Base-by-base conservation (phyloP, 2,797 vertebrate species). In the Pelodytes ibericus region DNA sequence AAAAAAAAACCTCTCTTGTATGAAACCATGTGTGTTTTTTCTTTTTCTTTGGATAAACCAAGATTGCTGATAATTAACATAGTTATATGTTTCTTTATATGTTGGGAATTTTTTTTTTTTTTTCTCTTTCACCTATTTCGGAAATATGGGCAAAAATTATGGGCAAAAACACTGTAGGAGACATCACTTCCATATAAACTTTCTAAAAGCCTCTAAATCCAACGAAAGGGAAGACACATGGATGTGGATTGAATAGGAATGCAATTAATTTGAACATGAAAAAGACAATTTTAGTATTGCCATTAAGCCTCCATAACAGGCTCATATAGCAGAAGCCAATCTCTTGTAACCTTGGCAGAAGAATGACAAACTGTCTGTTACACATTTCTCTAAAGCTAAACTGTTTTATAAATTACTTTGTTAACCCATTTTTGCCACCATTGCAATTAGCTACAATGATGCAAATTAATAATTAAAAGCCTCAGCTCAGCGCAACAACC, bases 201-300 rank as follows among this genome's bases (percentile, higher is more conserved):
- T 86, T 84, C 75, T 85, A 82, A 88, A 87, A 89, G 78, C 82
- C 80, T 84, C 53, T 0, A 80, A 85, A 85, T 0, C 31, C 74
- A 82, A 85, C 85, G 82, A 77, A 81, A 85, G 80, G 67, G 80
- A 82, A 85, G 81, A 71, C 79, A 83, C 59, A 30, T 71, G 84
- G 62, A 87, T 86, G 79, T 82, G 83, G 84, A 87, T 84, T 89
- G 83, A 86, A 88, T 88, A 87, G 84, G 83, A 88, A 87, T 88
- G 80, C 84, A 87, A 86, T 92, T 91, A 92, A 86, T 90, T 89
- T 89, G 81, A 84, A 83, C 85, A 86, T 85, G 86, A 86, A 89
- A 92, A 83, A 81, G 78, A 82, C 75, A 77, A 83, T 53, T 81
- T 89, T 89, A 92, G 86, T 86, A 83, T n/a, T 85, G 72, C 85